phyloP scores from a whole-genome alignment of 2,888 invertebrate species.

The Zelleria hepariella region DNA sequence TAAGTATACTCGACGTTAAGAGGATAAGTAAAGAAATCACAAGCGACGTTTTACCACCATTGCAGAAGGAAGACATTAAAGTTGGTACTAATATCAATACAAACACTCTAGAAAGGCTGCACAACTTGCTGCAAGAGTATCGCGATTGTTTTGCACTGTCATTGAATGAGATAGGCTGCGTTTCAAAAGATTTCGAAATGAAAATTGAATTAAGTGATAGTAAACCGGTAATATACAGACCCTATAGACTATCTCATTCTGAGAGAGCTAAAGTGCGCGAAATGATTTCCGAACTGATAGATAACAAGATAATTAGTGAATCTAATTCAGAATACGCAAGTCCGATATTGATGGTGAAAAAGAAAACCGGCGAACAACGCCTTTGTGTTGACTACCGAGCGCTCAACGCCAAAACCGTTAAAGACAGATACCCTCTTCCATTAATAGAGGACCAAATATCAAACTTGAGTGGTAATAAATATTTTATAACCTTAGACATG shows the following conservation, averaged over 20 bases:
- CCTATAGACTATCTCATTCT: neutral
- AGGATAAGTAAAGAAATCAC: no score
- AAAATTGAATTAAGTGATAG: neutral
- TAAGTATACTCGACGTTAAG: no score
- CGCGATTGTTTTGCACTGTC: neutral
- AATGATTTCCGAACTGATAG: neutral
- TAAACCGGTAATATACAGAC: neutral
- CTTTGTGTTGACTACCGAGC: conserved; percentile 6
- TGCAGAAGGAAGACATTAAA: no score
- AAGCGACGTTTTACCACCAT: no score
- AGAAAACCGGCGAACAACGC: neutral
- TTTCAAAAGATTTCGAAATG: neutral
- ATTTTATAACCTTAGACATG: neutral
- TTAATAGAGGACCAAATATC: conserved; percentile 3
- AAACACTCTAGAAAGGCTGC: neutral
- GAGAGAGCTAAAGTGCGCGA: neutral
- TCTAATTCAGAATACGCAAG: neutral
- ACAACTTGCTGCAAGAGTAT: neutral
- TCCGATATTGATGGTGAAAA: neutral
- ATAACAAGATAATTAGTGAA: conserved; percentile 1
- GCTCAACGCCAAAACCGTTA: conserved; percentile 9
- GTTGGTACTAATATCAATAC: no score
- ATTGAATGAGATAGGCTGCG: neutral
- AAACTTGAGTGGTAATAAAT: neutral
- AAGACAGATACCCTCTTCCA: conserved; percentile 3